Percentiles rank a stretch among this genome's conserved stretches.
These are phyloP conservation scores for Aspidiotus destructor DNA, from an alignment of 2,888 invertebrate genomes.

Conservation along the genomic window DNA sequence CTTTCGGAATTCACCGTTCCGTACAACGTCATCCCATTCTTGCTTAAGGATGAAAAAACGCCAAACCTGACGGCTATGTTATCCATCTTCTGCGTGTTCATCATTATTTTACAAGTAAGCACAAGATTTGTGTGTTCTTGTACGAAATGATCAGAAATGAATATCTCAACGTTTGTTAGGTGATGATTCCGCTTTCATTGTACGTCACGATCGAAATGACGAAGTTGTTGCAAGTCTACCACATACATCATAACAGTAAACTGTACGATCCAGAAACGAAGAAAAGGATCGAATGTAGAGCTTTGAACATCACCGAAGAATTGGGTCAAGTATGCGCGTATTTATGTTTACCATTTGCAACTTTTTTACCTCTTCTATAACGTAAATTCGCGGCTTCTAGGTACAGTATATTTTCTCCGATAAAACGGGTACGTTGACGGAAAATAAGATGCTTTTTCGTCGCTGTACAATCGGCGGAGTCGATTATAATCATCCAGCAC, in stretches of 20 bases:
- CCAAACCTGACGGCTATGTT: constrained; percentile 61
- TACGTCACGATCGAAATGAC: constrained; percentile 96
- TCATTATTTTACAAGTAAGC: constrained; percentile 80
- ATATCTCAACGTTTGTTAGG: constrained; percentile 45
- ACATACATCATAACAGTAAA: constrained; percentile 84
- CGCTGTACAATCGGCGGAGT: constrained; percentile 79
- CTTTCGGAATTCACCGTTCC: constrained; percentile 54
- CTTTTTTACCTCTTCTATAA: not conserved
- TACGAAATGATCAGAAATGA: not conserved
- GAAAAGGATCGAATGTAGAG: constrained; percentile 78
- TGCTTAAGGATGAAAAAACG: constrained; percentile 28
- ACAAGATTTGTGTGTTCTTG: not conserved
- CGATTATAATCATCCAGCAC: constrained; percentile 31
- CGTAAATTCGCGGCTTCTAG: constrained; percentile 38
- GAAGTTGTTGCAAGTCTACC: constrained; percentile 89
- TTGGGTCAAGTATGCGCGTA: constrained; percentile 65
- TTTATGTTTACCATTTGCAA: not conserved
- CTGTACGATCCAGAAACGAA: constrained; percentile 77
- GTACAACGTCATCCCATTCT: constrained; percentile 46
- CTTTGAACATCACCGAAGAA: constrained; percentile 94
- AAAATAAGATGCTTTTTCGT: constrained; percentile 94
- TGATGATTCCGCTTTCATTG: constrained; percentile 92
- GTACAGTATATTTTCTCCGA: constrained; percentile 91
- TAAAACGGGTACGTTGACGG: constrained; percentile 95
- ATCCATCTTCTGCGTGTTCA: constrained; percentile 87